Evolutionary conservation across 2,797 vertebrate species (phyloP), one percentile per base, ranked within the genome.

Genomic region (Diplodus puntazzo): DNA sequence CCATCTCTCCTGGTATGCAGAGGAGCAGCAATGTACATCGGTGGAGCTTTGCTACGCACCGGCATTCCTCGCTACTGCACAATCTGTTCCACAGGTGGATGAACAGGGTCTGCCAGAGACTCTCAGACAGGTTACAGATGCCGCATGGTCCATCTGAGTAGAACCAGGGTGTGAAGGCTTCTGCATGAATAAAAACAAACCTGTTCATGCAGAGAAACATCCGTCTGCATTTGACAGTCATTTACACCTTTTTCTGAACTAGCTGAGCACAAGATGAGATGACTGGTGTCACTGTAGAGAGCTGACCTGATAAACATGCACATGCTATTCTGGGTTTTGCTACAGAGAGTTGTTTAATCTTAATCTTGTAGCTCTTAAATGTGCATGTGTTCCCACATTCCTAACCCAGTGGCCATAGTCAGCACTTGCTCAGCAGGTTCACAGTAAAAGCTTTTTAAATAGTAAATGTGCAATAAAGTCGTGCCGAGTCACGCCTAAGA

Each of bases 51-150:
- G 70, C 73, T 50, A 54, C 60, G 61, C 10, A 57, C 45, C 73
- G 80, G 74, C 86, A 75, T 66, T 82, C 63, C 70, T 87, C 49
- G 43, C 21, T 52, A 62, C 63, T 63, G 68, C 68, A 88, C 57
- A 80, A 88, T 92, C 64, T 83, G 89, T 80, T 87, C 82, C 59
- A 80, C 85, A 91, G 80, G 84, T 90, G 89, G 79, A 79, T 77
- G 75, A 84, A 50, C 49, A 42, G n/a, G 10, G 42, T 69, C 57
- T 80, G 49, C 5, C 73, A 68, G 55, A 2, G 25, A 55, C 45
- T 66, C 46, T 69, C 39, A 79, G 69, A 85, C 69, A 75, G 68
- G 69, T 77, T 72, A 54, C 67, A 89, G 71, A 81, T 81, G 72
- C 60, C 62, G 30, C 59, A 50, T 1, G 71, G 72, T 70, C 69